Conservation (phyloP, 2,113 vertebrate genomes). For the Elaphurus davidianus region DNA sequence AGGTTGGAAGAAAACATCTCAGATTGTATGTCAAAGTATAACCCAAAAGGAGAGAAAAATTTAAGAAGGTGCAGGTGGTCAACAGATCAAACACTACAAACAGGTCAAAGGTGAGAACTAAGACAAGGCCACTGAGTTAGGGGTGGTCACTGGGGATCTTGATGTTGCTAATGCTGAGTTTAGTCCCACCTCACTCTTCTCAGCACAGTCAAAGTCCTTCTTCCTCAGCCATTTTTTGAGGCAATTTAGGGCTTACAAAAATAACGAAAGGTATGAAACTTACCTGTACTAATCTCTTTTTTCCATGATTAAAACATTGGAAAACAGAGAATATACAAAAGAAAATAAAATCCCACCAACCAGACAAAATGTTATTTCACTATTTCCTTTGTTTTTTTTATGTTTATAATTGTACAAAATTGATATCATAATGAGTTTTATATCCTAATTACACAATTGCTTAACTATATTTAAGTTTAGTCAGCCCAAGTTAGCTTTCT, state of each 20-base stretch:
- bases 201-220: background rate
- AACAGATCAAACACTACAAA: constrained; percentile 16
- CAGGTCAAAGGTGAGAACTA: constrained; percentile 3
- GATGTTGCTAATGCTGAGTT: background rate
- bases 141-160: background rate
- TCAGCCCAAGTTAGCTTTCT: constrained; percentile 38
- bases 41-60: constrained; percentile 45
- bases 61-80: background rate
- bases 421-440: background rate
- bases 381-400: background rate
- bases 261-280: constrained; percentile 39
- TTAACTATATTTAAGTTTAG: constrained; percentile 38
- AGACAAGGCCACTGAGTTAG: background rate
- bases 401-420: constrained; percentile 12
- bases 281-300: constrained; percentile 63
- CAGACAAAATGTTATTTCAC: background rate
- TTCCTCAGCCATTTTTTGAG: background rate
- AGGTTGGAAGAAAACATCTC: constrained; percentile 39
- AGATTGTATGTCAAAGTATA: background rate
- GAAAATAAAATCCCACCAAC: constrained; percentile 48
- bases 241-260: background rate
- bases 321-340: constrained; percentile 39
- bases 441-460: constrained; percentile 24
- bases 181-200: background rate
- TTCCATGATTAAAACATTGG: background rate